Evolutionary conservation across 2,113 vertebrate genomes (phyloP), one percentile per base, ranked within the genome.

Genomic region (Pterocles burchelli): DNA sequence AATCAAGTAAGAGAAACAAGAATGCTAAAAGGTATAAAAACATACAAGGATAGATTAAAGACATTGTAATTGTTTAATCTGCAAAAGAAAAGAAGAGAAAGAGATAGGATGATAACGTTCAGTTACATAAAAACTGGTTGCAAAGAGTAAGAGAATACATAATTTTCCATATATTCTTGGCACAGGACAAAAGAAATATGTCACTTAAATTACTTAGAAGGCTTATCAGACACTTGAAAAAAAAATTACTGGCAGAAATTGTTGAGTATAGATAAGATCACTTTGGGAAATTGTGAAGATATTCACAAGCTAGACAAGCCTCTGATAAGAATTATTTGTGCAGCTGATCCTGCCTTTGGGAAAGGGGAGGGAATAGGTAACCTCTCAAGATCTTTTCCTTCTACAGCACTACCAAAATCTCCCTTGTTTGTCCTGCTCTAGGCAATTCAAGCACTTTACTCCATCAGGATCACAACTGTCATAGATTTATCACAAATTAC

Each of bases 121-220:
- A 66, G 34, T 90, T 77, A 92, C 41, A 85, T 52, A 55, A 93
- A 65, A 90, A 83, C 41, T 7, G 91, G 43, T 21, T 62, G 31
- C 51, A 93, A 36, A 83, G 33, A 75, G 2, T 62, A 85, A 85
- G 43, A 80, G 68, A 93, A 93, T 43, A 75, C 67, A 59, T 76
- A 5, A 29, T 63, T 86, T 95, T 49, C 43, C 36, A 90, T 43
- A 76, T 55, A 88, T 77, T 94, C 75, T 66, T 95, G 82, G 94
- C 92, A 88, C 25, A 70, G n/a, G n/a, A 88, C 79, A 93, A 74
- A 79, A 83, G 54, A 88, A 85, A 46, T 92, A 91, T 54, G 88
- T 87, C 85, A 93, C 34, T 95, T 79, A 88, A 88, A 91, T 91
- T 83, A 82, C 62, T 73, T 79, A 68, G 29, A 94, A 80, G n/a